Evolutionary conservation across 2,888 invertebrate genomes (phyloP), one percentile per base, ranked within the genome.

Genomic region (Agrotis segetum): DNA sequence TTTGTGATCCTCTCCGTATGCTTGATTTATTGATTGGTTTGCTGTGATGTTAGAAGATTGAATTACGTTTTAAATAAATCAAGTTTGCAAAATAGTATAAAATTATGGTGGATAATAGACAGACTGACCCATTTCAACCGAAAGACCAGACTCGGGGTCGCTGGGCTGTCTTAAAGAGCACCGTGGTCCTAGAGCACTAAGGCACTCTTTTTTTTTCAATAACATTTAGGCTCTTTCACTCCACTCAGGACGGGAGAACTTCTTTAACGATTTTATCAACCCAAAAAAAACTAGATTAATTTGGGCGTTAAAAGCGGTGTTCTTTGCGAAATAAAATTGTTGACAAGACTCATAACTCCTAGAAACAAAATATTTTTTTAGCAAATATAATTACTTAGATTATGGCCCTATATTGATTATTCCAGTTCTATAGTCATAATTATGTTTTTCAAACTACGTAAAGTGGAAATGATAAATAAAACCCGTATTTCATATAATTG

Each of bases 1-100:
- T 78, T 78, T 72, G 56, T 67, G 34, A 56, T 55, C 47, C 14
- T 53, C 19, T 16, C 52, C 52, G 52, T 52, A 60, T 71, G 53
- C 21, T 34, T 64, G 47, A 67, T 67, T 64, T 56, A 72, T 77
- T 44, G 50, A 75, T 69, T 19, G 55, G 14, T 46, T 70, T 44
- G 52, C 55, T 65, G 70, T 79, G 46, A 52, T 61, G 47, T 68
- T 58, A 6, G 17, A 61, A 58, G 21, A 66, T 44, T 47, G 40
- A 40, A 55, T 29, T 44, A 16, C 40, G 29, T 71, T 2, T 19
- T 13, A 9, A 34, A 21, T 49, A 21, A 17, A 14, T 14, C 7
- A 4, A 2, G 7, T 14, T 11, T 4, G 2, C 1, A 4, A n/a
- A 40, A 19, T 40, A 21, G 14, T 3, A 58, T 16, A n/a, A 47